A percentile compares a stretch with the other conserved stretches of the same genome.
Evolutionary conservation across 2,797 vertebrate genomes (phyloP).

Genomic region (Esox lucius): DNA sequence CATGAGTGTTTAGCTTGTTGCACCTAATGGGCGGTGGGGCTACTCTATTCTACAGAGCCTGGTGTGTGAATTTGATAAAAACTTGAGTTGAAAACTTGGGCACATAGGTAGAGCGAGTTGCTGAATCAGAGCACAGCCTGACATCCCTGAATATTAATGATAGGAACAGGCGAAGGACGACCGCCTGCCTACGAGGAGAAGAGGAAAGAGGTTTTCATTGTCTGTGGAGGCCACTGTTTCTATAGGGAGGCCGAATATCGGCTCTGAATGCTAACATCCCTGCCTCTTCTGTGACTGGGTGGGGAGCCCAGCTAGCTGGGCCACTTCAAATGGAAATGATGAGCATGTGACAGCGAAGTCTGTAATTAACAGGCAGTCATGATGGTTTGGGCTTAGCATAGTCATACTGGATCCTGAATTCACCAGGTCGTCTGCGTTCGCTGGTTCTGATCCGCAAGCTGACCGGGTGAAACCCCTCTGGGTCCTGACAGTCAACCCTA

Average conservation of each 20-base stretch:
- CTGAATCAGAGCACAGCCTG: slow-evolving; percentile 3
- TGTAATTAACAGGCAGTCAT: slow-evolving; percentile 45
- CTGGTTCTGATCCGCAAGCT: too few relatives aligned
- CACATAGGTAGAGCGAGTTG: slow-evolving; percentile 6
- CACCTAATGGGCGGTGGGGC: slow-evolving; percentile 3
- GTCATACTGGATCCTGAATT: slow-evolving; percentile 21
- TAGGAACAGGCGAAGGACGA: too few relatives aligned
- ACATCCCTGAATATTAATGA: background rate
- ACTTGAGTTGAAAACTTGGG: slow-evolving; percentile 20
- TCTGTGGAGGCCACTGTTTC: background rate
- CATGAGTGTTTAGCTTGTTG: too few relatives aligned
- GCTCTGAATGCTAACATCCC: background rate
- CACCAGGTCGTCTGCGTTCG: slow-evolving; percentile 16
- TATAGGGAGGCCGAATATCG: background rate
- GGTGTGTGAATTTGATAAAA: slow-evolving; percentile 29
- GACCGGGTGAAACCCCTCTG: too few relatives aligned
- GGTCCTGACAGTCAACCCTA: too few relatives aligned
- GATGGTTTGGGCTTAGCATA: background rate
- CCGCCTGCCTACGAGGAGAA: background rate
- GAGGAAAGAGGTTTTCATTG: background rate
- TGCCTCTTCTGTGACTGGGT: background rate
- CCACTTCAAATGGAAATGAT: slow-evolving; percentile 19
- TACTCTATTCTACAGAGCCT: slow-evolving; percentile 29
- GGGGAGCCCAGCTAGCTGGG: slow-evolving; percentile 10
- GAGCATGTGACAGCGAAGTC: slow-evolving; percentile 3